These are phyloP conservation scores for Campodea augens DNA, from an alignment of 1,140 invertebrate genomes.

Conservation along the genomic window DNA sequence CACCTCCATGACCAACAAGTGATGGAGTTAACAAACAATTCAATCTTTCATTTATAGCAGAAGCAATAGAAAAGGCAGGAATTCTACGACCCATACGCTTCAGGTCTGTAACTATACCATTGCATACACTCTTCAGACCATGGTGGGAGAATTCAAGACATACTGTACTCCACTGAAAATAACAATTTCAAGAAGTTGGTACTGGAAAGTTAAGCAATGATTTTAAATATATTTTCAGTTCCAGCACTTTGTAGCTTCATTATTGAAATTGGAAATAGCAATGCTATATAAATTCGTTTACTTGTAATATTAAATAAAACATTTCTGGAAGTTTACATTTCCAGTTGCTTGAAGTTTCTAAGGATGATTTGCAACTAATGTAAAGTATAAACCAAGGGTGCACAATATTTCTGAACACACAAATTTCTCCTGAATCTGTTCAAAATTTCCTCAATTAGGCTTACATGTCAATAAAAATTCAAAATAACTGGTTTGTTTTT, in stretches of 20 bases:
- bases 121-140: slow-evolving; percentile 54
- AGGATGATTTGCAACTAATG: too few species aligned
- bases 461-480: too few species aligned
- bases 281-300: neutral
- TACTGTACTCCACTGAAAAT: slow-evolving; percentile 71
- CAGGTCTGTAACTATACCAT: slow-evolving; percentile 55
- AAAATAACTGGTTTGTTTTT: too few species aligned
- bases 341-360: neutral
- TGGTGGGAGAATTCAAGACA: slow-evolving; percentile 57
- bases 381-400: too few species aligned
- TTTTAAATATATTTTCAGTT: slow-evolving; percentile 4
- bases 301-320: slow-evolving; percentile 7
- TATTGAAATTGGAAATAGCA: neutral
- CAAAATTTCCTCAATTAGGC: too few species aligned
- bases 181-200: slow-evolving; percentile 13
- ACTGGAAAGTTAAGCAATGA: slow-evolving; percentile 3
- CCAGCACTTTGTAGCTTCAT: slow-evolving; percentile 4
- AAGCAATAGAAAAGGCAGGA: slow-evolving; percentile 67
- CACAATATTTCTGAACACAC: too few species aligned
- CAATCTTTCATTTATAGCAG: slow-evolving; percentile 66
- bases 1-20: slow-evolving; percentile 12
- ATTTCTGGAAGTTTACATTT: neutral
- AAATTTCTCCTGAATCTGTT: too few species aligned
- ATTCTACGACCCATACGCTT: slow-evolving; percentile 60
- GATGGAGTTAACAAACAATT: slow-evolving; percentile 41